phyloP scores from a whole-genome alignment of 2,888 invertebrate genomes.

The Cheilosia vernalis region DNA sequence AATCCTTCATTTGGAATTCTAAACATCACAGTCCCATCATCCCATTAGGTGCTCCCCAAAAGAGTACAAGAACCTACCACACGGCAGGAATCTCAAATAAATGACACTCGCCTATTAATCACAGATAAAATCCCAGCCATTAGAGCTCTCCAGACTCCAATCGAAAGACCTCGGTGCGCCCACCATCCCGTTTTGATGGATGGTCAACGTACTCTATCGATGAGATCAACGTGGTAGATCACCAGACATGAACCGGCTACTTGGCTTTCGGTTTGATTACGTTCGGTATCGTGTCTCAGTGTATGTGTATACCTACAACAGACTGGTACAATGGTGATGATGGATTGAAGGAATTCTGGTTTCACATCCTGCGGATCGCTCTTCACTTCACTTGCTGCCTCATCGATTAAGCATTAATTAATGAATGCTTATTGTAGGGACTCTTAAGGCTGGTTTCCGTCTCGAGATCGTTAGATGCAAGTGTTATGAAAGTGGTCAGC shows the following conservation, averaged over 20 bases:
- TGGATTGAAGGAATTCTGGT: slow-evolving; percentile 48
- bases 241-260: slow-evolving; percentile 64
- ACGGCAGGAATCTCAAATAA: slow-evolving; percentile 28
- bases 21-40: background rate
- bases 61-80: background rate
- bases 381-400: slow-evolving; percentile 19
- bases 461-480: slow-evolving; percentile 46
- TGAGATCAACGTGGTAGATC: slow-evolving; percentile 64
- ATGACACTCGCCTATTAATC: slow-evolving; percentile 74
- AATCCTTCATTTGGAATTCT: slow-evolving; percentile 8
- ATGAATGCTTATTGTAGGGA: slow-evolving; percentile 67
- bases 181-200: slow-evolving; percentile 59
- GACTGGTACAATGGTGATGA: background rate
- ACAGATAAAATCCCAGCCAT: slow-evolving; percentile 52
- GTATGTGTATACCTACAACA: no score
- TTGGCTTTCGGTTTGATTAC: slow-evolving; percentile 32
- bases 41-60: slow-evolving; percentile 40
- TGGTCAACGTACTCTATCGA: slow-evolving; percentile 58
- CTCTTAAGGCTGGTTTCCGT: slow-evolving; percentile 26
- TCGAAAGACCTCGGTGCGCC: slow-evolving; percentile 62
- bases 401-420: slow-evolving; percentile 67
- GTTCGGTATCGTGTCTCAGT: background rate
- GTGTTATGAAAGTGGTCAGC: slow-evolving; percentile 33
- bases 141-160: slow-evolving; percentile 55
- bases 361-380: slow-evolving; percentile 9